A percentile compares a stretch with the other conserved stretches of the same genome.
Conservation (phyloP, 2,888 invertebrate genomes). For the Formica aserva region DNA sequence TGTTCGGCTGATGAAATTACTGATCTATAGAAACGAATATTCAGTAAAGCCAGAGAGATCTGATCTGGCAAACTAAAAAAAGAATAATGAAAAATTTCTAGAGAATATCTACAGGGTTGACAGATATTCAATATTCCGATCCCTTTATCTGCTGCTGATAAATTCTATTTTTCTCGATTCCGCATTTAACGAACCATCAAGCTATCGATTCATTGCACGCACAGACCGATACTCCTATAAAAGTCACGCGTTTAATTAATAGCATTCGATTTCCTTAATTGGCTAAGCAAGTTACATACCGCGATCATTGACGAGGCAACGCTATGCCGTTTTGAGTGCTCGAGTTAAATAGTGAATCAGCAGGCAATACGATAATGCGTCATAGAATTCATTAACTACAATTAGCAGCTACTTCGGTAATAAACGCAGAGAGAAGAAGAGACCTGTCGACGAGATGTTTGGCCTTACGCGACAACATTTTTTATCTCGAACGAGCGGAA, state of each 20-base stretch:
- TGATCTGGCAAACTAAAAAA: background rate
- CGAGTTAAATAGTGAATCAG: conserved; percentile 27
- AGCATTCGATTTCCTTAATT: conserved; percentile 21
- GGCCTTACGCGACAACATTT: conserved; percentile 5
- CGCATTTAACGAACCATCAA: background rate
- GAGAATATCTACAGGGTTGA: background rate
- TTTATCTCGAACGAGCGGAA: background rate
- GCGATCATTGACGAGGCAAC: background rate
- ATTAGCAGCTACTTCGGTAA: conserved; percentile 26
- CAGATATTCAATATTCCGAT: background rate
- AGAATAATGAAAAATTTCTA: background rate
- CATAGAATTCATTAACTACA: conserved; percentile 15
- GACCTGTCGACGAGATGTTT: background rate
- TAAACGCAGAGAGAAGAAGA: background rate
- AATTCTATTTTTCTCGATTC: background rate
- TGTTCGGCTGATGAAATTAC: background rate
- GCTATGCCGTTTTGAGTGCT: background rate
- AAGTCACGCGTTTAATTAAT: conserved; percentile 26
- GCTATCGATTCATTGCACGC: background rate
- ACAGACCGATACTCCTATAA: conserved; percentile 2
- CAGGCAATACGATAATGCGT: background rate
- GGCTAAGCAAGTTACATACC: conserved; percentile 26
- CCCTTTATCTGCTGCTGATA: background rate
- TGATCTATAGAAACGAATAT: background rate
- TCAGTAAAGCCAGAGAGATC: background rate